Conservation (phyloP, 2,113 vertebrate species). For the Brachypodius melanocephalos region DNA sequence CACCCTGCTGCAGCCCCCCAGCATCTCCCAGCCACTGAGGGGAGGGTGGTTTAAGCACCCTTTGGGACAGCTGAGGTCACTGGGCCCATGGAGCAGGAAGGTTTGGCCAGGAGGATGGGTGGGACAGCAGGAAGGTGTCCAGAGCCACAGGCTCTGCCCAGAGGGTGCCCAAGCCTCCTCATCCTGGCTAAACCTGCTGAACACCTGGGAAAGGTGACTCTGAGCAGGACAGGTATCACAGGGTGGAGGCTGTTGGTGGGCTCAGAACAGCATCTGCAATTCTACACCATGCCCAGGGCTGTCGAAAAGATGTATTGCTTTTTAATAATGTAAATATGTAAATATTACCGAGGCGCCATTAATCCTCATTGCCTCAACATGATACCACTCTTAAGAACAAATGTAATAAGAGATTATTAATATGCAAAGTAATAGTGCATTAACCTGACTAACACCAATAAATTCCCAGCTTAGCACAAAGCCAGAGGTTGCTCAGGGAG, state of each 20-base stretch:
- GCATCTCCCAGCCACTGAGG: fast-evolving
- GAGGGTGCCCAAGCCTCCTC: neutral
- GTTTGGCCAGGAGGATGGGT: neutral
- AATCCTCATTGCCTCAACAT: constrained; percentile 60
- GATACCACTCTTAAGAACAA: constrained; percentile 64
- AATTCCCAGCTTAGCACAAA: neutral
- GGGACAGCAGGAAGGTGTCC: neutral
- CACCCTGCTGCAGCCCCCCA: fast-evolving
- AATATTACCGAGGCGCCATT: constrained; percentile 60
- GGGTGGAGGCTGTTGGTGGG: neutral
- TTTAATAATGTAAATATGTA: constrained; percentile 72
- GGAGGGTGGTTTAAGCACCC: neutral
- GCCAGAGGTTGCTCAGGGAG: neutral
- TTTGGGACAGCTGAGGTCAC: neutral
- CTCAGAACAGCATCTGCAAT: constrained; percentile 34
- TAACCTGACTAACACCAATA: constrained; percentile 23
- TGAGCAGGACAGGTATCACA: neutral
- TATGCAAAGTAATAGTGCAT: constrained; percentile 46
- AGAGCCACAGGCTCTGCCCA: neutral
- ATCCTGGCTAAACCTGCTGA: neutral
- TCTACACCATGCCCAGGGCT: neutral
- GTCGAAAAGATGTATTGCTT: constrained; percentile 49
- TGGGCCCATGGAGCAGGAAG: neutral
- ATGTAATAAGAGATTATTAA: constrained; percentile 63
- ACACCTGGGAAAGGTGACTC: neutral